A percentile compares a stretch with the other conserved stretches of the same genome.
Conservation (phyloP, 1,140 invertebrate species). For the Drosophila nikananu region DNA sequence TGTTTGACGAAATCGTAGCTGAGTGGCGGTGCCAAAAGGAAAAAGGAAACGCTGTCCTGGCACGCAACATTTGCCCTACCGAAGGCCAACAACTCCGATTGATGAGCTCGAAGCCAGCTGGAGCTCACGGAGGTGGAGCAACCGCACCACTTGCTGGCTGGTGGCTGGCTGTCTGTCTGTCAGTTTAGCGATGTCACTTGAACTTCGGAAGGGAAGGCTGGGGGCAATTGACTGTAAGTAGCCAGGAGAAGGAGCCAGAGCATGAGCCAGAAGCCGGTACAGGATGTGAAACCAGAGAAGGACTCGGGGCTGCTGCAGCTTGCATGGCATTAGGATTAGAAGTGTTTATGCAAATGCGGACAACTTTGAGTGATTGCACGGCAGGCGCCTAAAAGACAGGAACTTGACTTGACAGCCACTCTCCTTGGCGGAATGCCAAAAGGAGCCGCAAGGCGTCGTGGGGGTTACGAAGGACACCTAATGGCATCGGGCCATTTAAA, state of each 20-base stretch:
- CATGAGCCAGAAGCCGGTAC: conserved; percentile 1
- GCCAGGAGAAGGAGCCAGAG: conserved; percentile 27
- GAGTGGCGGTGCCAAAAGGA: conserved; percentile 48
- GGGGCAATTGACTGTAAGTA: conserved; percentile 78
- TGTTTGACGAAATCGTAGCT: conserved; percentile 75
- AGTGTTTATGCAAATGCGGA: conserved; percentile 81
- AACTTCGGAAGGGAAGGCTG: conserved; percentile 13
- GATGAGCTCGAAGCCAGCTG: conserved; percentile 29
- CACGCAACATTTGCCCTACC: conserved; percentile 37
- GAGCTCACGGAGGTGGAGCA: conserved; percentile 10
- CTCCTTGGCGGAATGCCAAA: conserved; percentile 40
- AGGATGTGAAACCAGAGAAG: conserved; percentile 19
- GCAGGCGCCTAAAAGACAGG: conserved; percentile 37
- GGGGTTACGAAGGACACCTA: conserved; percentile 7
- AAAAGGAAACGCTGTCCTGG: conserved; percentile 47
- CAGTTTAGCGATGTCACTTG: conserved; percentile 66
- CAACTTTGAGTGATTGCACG: conserved; percentile 78
- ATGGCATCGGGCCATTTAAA: conserved; percentile 51
- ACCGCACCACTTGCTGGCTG: conserved; percentile 36
- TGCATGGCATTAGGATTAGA: conserved; percentile 79
- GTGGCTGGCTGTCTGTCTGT: conserved; percentile 44
- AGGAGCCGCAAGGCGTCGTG: neutral
- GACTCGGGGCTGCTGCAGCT: conserved; percentile 49
- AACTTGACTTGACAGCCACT: conserved; percentile 37
- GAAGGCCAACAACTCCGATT: conserved; percentile 52